Percentiles rank a stretch among this genome's conserved stretches.
These are phyloP conservation scores for Noctuana brunneofusca DNA, from an alignment of 2,888 invertebrate genomes.

Conservation along the genomic window DNA sequence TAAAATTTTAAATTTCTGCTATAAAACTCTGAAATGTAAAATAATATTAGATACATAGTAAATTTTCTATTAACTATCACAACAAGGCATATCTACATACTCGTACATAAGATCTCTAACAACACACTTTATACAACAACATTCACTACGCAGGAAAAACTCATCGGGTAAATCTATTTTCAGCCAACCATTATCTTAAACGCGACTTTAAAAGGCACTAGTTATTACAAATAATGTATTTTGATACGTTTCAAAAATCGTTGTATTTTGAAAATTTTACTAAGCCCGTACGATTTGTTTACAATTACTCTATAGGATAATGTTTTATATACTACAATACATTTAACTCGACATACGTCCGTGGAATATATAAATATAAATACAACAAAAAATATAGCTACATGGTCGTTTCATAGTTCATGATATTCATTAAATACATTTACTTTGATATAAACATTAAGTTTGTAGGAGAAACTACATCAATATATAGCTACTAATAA, in stretches of 20 bases:
- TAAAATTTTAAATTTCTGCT: not conserved
- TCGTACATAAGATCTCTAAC: constrained; percentile 36
- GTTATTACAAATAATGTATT: constrained; percentile 53
- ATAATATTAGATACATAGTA: not conserved
- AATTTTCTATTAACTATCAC: constrained; percentile 45
- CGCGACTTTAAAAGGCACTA: constrained; percentile 71
- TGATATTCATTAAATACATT: not conserved
- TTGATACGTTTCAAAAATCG: constrained; percentile 58
- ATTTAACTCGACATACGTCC: constrained; percentile 3
- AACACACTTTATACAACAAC: constrained; percentile 18
- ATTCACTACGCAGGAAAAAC: constrained; percentile 24
- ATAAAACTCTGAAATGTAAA: not conserved
- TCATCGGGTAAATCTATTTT: constrained; percentile 27
- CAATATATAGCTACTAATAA: not conserved
- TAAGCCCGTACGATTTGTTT: constrained; percentile 24
- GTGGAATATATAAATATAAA: constrained; percentile 2
- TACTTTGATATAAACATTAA: not conserved
- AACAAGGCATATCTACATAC: constrained; percentile 40
- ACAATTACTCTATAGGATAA: constrained; percentile 25
- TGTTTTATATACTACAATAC: constrained; percentile 5
- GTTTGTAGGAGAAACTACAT: not conserved
- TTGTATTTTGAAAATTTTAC: constrained; percentile 47
- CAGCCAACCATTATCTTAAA: constrained; percentile 47
- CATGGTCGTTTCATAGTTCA: not conserved
- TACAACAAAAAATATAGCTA: constrained; percentile 2